Evolutionary conservation across 2,797 vertebrate species (phyloP), one percentile per base, ranked within the genome.

Genomic region (Chaetodon trifasciatus): DNA sequence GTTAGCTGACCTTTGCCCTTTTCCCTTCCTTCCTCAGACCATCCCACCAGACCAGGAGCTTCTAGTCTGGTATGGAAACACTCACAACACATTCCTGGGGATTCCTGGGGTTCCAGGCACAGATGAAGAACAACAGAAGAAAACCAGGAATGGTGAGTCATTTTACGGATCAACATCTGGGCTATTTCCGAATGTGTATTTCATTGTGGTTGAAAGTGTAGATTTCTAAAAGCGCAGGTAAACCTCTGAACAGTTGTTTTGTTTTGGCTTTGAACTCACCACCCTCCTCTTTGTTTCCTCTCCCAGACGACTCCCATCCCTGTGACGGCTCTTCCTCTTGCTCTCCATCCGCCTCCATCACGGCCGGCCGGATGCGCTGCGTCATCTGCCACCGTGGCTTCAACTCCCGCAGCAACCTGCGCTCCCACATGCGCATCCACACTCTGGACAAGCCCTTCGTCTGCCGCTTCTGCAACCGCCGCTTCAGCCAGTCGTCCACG

Each of bases 351-450:
- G 64, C 84, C 19, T 94, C 94, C 8, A 90, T 85, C 39, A 19
- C 88, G 1, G 90, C 91, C 0, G 95, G 97, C 0, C 97, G 98
- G 42, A 99, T 99, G 98, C 98, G 97, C 71, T 99, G 98, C 64
- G 98, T 99, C 73, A 99, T 99, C 94, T 99, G 98, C 93, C 97
- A 98, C 92, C 97, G 98, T 0, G 98, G 98, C 88, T 99, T 99
- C 95, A 99, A 99, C 95, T 99, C 98, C 0, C 98, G 98, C 95
- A 99, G 97, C 94, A 99, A 99, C 94, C 94, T 99, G 89, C 98
- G 98, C 91, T 99, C 98, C 7, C 98, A 99, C 96, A 99, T 99
- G 98, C 97, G 98, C 90, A 99, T 99, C 92, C 98, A 99, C 96
- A 99, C 98, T 0, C 95, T 99, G 96, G 98, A 99, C 96, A 99